Percentiles rank a stretch among this genome's conserved stretches.
Conservation (phyloP, 1,140 invertebrate genomes). For the Pogonus chalceus region DNA sequence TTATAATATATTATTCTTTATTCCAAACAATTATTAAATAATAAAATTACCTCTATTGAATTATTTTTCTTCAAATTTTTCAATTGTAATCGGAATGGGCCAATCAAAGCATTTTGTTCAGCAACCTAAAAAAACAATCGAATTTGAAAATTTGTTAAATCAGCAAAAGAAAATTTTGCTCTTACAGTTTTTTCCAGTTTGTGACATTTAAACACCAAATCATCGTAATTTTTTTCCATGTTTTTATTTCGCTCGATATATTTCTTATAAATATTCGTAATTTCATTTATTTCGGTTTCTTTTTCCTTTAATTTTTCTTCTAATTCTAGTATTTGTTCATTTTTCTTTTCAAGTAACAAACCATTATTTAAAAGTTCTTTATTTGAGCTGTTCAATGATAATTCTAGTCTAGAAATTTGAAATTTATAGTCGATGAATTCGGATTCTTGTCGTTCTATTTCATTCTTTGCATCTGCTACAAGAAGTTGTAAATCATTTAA, state of each 20-base stretch:
- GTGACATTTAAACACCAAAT: constrained; percentile 12
- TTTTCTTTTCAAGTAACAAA: neutral
- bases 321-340: constrained; percentile 2
- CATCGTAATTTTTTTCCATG: constrained; percentile 31
- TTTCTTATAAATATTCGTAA: constrained; percentile 24
- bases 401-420: constrained; percentile 13
- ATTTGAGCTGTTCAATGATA: constrained; percentile 4
- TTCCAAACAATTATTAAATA: too few species aligned
- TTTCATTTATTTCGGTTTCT: constrained; percentile 21
- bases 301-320: constrained; percentile 17
- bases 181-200: constrained; percentile 20
- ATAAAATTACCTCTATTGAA: constrained; percentile 18
- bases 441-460: constrained; percentile 10
- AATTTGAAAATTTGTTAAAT: neutral
- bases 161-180: constrained; percentile 9
- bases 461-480: constrained; percentile 11
- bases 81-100: constrained; percentile 23
- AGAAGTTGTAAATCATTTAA: constrained; percentile 17
- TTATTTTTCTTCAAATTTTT: constrained; percentile 35
- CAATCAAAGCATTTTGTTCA: constrained; percentile 24
- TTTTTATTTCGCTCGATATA: constrained; percentile 29
- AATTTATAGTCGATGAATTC: constrained; percentile 13
- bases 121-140: constrained; percentile 17
- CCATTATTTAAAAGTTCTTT: constrained; percentile 4
- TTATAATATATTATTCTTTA: constrained; percentile 2